phyloP scores from a whole-genome alignment of 37 sponge, comb jelly and placozoan genomes.

The Agelas oroides region DNA sequence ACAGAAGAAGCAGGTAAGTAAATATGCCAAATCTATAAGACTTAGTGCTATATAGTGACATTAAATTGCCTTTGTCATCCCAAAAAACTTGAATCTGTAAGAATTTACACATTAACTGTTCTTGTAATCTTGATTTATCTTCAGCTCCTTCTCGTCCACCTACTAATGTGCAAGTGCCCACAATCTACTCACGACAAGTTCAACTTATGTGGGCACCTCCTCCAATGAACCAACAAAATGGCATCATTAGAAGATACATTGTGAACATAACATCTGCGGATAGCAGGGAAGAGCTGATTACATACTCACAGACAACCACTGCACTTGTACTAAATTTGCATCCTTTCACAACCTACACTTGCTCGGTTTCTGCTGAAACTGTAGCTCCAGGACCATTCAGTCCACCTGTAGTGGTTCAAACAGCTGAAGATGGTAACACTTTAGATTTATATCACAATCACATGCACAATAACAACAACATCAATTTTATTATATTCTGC shows the following conservation, averaged over 20 bases:
- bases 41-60: no score
- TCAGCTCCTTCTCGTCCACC: constrained; percentile 12
- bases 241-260: constrained; percentile 27
- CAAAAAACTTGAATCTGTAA: no score
- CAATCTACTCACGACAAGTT: not conserved
- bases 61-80: no score
- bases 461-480: no score
- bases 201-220: constrained; percentile 46
- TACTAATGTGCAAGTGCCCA: not conserved
- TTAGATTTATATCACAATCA: no score
- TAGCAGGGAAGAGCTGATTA: not conserved
- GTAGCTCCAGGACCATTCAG: constrained; percentile 37
- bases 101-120: no score
- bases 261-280: constrained; percentile 20
- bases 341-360: constrained; percentile 30
- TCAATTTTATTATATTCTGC: not conserved
- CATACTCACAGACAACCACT: not conserved
- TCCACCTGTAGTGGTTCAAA: not conserved
- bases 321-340: constrained; percentile 6
- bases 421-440: not conserved
- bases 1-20: constrained; percentile 35
- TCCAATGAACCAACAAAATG: constrained; percentile 31
- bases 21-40: no score
- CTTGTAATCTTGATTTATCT: no score
- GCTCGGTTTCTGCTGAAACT: constrained; percentile 47